A percentile compares a stretch with the other conserved stretches of the same genome.
These are phyloP conservation scores for Ericerus pela DNA, from an alignment of 1,140 invertebrate species.

Conservation along the genomic window DNA sequence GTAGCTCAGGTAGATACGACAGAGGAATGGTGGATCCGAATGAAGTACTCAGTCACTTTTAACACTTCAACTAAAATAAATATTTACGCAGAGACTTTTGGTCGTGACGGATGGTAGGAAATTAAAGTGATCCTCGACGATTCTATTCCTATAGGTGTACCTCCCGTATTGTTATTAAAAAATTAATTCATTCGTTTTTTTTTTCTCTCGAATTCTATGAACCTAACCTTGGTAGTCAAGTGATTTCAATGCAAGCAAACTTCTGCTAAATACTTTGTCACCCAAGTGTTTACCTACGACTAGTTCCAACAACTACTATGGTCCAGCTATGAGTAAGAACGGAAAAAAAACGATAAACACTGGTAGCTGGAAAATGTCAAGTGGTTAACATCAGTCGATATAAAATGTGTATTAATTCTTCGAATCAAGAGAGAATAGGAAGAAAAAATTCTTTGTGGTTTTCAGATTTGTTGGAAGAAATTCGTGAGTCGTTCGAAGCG, in stretches of 20 bases:
- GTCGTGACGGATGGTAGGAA: background rate
- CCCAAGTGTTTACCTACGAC: background rate
- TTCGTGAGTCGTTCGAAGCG: too few relatives aligned
- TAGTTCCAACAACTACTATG: too few relatives aligned
- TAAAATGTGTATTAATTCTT: too few relatives aligned
- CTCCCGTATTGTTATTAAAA: background rate
- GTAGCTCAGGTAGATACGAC: background rate
- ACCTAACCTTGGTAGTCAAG: slow-evolving; percentile 6
- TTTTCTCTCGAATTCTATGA: background rate
- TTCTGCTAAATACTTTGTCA: slow-evolving; percentile 6
- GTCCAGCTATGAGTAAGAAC: too few relatives aligned
- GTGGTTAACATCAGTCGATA: slow-evolving; percentile 1
- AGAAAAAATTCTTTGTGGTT: too few relatives aligned
- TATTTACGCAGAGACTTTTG: slow-evolving; percentile 3
- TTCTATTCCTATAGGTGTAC: background rate
- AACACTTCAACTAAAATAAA: slow-evolving; percentile 7
- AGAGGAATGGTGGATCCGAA: background rate
- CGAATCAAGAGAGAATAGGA: too few relatives aligned
- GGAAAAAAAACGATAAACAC: slow-evolving; percentile 1
- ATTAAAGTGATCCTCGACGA: background rate
- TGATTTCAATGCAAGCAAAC: background rate
- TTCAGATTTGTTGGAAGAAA: too few relatives aligned
- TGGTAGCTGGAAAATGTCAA: background rate
- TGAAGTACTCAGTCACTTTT: slow-evolving; percentile 7
- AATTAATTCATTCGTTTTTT: background rate